These are phyloP conservation scores for Taurulus bubalis DNA, from an alignment of 2,113 vertebrate species.

Conservation along the genomic window DNA sequence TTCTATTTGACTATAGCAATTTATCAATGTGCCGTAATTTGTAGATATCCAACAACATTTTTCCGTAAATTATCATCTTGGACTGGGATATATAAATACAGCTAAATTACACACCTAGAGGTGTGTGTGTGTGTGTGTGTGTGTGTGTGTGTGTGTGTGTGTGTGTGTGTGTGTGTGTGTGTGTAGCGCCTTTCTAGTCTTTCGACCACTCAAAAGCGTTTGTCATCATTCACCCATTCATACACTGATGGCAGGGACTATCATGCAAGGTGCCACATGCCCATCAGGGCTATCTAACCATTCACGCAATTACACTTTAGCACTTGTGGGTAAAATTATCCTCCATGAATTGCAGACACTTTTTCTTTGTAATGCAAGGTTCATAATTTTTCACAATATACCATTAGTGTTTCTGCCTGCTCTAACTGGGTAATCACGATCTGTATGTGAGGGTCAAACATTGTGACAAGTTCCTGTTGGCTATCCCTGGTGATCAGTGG, in stretches of 20 bases:
- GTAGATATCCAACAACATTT: too few species aligned
- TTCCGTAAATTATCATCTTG: too few species aligned
- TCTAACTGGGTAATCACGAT: constrained; percentile 13
- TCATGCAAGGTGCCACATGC: not conserved
- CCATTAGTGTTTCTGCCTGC: not conserved
- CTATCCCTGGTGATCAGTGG: constrained; percentile 9
- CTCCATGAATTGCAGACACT: not conserved
- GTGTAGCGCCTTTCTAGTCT: too few species aligned
- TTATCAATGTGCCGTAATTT: not conserved
- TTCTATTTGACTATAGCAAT: not conserved
- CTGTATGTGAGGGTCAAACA: constrained; percentile 39
- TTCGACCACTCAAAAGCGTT: too few species aligned
- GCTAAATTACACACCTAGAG: too few species aligned
- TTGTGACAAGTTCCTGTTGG: constrained; percentile 39
- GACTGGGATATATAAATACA: too few species aligned
- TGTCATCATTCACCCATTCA: not conserved
- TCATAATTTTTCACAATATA: not conserved
- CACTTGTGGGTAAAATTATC: not conserved
- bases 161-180: too few species aligned
- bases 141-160: too few species aligned
- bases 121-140: too few species aligned
- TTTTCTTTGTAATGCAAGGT: not conserved
- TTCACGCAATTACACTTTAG: not conserved
- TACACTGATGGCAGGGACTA: not conserved
- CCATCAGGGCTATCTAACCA: not conserved